These are phyloP conservation scores for Pseudomugil tenellus DNA, from an alignment of 2,797 vertebrate genomes.

Conservation along the genomic window DNA sequence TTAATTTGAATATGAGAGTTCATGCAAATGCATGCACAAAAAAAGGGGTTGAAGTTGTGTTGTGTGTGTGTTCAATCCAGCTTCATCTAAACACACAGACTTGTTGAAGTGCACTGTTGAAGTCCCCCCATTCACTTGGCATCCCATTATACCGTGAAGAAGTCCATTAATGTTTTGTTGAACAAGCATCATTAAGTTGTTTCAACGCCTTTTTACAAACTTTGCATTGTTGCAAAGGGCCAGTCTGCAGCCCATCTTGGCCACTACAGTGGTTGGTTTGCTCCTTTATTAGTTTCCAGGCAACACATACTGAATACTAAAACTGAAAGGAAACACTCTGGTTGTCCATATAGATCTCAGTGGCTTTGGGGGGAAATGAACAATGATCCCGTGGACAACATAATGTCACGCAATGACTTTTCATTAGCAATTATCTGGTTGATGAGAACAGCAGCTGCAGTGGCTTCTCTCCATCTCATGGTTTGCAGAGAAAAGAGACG, in stretches of 20 bases:
- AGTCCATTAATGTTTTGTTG: conserved; percentile 98
- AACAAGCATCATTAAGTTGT: conserved; percentile 98
- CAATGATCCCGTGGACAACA: conserved; percentile 98
- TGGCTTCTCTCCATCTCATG: conserved; percentile 93
- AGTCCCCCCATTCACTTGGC: conserved; percentile 66
- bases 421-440: conserved; percentile 99
- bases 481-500: conserved; percentile 81
- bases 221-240: conserved; percentile 92
- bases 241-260: conserved; percentile 95
- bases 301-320: conserved; percentile 99
- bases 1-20: background rate
- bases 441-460: conserved; percentile 99
- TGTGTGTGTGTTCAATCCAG: conserved; percentile 22
- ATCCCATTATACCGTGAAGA: conserved; percentile 92
- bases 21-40: conserved; percentile 10
- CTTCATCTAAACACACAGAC: conserved; percentile 76
- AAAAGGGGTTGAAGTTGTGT: conserved; percentile 7
- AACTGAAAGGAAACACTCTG: conserved; percentile 98
- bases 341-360: conserved; percentile 96
- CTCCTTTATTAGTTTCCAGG: conserved; percentile 98
- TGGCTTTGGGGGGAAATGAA: conserved; percentile 94
- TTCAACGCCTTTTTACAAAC: conserved; percentile 96
- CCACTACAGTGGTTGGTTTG: conserved; percentile 96
- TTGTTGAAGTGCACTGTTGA: conserved; percentile 70
- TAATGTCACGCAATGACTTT: conserved; percentile 99